These are phyloP conservation scores for Pelusios castaneus DNA, from an alignment of 2,113 vertebrate genomes.

Conservation along the genomic window DNA sequence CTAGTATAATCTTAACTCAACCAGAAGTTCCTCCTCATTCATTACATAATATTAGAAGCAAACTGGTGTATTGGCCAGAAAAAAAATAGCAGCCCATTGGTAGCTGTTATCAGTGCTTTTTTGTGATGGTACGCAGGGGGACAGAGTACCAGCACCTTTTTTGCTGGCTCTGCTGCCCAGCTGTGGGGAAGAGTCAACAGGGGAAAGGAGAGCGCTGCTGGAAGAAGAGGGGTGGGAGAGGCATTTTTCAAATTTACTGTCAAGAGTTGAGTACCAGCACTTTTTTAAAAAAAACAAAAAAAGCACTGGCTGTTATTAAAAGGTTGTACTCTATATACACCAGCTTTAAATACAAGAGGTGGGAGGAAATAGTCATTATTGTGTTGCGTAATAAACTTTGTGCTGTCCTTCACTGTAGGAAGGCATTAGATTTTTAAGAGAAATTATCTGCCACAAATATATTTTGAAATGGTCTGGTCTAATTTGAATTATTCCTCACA, in stretches of 20 bases:
- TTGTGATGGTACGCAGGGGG: no score
- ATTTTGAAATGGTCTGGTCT: background rate
- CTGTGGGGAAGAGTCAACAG: no score
- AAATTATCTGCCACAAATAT: background rate
- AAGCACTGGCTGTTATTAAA: background rate
- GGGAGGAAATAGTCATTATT: background rate
- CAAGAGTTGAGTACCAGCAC: no score
- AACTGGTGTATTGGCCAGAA: background rate
- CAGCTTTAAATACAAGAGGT: background rate
- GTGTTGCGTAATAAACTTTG: background rate
- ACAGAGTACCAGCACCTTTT: no score
- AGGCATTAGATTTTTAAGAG: background rate
- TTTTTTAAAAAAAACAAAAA: no score
- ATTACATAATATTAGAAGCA: background rate
- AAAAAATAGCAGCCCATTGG: background rate
- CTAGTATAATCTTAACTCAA: slow-evolving; percentile 24
- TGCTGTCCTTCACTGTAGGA: background rate
- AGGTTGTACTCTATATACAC: background rate
- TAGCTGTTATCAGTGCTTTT: no score
- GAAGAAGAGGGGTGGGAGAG: no score
- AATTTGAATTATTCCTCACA: background rate
- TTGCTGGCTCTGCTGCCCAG: no score
- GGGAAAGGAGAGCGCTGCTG: no score
- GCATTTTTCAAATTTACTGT: no score
- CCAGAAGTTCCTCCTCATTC: slow-evolving; percentile 7